Conservation (phyloP, 2,797 vertebrate species). For the Parotocinclus haroldoi region DNA sequence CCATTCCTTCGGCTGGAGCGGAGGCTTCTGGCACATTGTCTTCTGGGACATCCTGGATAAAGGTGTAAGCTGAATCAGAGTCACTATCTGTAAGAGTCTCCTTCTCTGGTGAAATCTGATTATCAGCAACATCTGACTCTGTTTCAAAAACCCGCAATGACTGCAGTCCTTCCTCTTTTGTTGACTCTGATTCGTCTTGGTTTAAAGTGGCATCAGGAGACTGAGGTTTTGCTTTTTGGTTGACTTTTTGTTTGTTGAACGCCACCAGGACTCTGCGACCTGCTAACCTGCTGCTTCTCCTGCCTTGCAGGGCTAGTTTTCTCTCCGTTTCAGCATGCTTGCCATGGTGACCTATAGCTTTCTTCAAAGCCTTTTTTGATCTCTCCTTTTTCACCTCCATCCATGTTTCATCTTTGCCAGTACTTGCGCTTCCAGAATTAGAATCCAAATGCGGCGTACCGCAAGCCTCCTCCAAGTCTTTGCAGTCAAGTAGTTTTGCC, state of each 20-base stretch:
- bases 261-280: constrained; percentile 76
- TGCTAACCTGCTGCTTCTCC: constrained; percentile 69
- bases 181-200: constrained; percentile 7
- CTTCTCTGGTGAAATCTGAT: constrained; percentile 7
- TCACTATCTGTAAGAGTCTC: constrained; percentile 32
- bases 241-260: constrained; percentile 75
- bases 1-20: constrained; percentile 14
- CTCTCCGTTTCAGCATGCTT: constrained; percentile 62
- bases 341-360: constrained; percentile 42
- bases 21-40: constrained; percentile 18
- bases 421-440: background rate
- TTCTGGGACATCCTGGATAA: constrained; percentile 25
- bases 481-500: constrained; percentile 83
- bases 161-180: background rate
- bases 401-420: constrained; percentile 1
- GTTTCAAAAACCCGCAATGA: background rate
- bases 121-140: background rate
- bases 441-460: constrained; percentile 47
- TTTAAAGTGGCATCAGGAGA: constrained; percentile 23
- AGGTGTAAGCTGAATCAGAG: constrained; percentile 6
- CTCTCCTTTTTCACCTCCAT: constrained; percentile 33
- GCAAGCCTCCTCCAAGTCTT: constrained; percentile 81
- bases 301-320: constrained; percentile 56
- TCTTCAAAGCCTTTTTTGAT: constrained; percentile 35
- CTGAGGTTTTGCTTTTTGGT: constrained; percentile 64